These are phyloP conservation scores for Lonchura striata DNA, from an alignment of 2,113 vertebrate species.

Conservation along the genomic window DNA sequence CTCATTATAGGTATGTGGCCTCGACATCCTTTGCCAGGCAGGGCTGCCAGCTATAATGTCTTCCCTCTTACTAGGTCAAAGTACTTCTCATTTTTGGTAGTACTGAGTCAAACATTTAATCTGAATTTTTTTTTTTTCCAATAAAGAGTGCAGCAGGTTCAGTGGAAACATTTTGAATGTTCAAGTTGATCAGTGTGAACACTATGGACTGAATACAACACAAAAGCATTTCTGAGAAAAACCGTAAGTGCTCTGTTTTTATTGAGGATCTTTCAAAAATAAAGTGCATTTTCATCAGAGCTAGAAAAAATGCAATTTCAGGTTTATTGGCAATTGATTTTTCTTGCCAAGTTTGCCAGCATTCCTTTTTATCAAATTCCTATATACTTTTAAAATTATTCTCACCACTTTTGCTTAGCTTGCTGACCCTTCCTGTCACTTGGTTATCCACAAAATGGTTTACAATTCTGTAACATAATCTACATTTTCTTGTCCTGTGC, in stretches of 20 bases:
- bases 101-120: background rate
- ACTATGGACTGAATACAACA: background rate
- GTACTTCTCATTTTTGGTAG: background rate
- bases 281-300: background rate
- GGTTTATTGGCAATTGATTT: background rate
- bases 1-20: background rate
- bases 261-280: background rate
- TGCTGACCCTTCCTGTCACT: background rate
- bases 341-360: background rate
- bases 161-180: background rate
- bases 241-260: background rate
- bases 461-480: background rate
- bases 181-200: background rate
- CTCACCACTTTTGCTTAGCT: background rate
- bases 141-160: background rate
- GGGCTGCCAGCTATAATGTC: background rate
- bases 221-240: background rate
- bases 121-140: background rate
- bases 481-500: background rate
- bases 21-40: background rate
- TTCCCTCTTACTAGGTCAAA: background rate
- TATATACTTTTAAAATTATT: background rate
- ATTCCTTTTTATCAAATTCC: background rate
- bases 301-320: background rate
- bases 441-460: background rate